A percentile compares a stretch with the other conserved stretches of the same genome.
phyloP scores from a whole-genome alignment of 2,888 invertebrate species.

The Ornithoptera priamus region DNA sequence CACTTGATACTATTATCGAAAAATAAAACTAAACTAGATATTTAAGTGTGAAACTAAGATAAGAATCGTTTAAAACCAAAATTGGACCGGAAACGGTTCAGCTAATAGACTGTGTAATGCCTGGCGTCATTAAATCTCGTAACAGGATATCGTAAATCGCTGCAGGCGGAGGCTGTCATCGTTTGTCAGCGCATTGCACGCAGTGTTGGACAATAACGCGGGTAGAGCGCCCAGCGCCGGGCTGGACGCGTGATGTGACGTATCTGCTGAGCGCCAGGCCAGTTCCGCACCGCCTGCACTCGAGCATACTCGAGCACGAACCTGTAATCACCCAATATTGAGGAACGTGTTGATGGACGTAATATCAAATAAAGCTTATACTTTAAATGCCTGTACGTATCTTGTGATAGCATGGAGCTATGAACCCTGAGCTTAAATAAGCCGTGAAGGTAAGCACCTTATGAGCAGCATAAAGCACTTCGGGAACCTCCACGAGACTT shows the following conservation, averaged over 20 bases:
- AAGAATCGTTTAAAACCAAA: slow-evolving; percentile 42
- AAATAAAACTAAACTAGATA: too few species aligned
- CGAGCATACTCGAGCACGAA: too few species aligned
- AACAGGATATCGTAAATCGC: slow-evolving; percentile 80
- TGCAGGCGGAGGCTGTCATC: slow-evolving; percentile 78
- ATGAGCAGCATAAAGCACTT: not conserved
- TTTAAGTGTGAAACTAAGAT: too few species aligned
- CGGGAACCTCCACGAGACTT: not conserved
- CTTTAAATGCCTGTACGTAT: too few species aligned
- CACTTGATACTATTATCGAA: too few species aligned
- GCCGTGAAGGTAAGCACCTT: too few species aligned
- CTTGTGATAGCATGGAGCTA: too few species aligned
- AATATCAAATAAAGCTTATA: too few species aligned
- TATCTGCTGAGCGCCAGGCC: slow-evolving; percentile 42
- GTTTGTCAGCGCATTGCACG: slow-evolving; percentile 81
- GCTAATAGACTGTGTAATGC: slow-evolving; percentile 63
- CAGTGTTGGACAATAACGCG: slow-evolving; percentile 79
- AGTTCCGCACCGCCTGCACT: slow-evolving; percentile 37
- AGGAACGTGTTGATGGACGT: too few species aligned
- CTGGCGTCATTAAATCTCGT: slow-evolving; percentile 79
- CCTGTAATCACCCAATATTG: too few species aligned
- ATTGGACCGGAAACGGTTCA: slow-evolving; percentile 40
- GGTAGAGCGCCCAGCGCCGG: slow-evolving; percentile 48
- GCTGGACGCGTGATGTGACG: slow-evolving; percentile 56
- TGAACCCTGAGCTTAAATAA: too few species aligned